Evolutionary conservation across 2,888 invertebrate genomes (phyloP), one percentile per base, ranked within the genome.

Genomic region (Phlogophora meticulosa): DNA sequence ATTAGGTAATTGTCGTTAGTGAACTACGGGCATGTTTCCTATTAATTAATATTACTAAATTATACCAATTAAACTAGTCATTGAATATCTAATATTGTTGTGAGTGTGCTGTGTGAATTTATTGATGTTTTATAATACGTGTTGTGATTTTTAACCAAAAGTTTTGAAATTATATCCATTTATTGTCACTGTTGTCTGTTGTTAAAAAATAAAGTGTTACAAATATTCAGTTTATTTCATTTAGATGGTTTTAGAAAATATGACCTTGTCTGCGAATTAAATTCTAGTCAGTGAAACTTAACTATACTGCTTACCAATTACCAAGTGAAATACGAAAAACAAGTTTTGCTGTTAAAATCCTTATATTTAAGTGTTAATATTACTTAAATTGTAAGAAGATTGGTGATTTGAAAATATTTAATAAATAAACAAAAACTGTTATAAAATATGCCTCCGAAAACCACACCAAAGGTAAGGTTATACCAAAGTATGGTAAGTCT

Each of bases 111-210:
- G 28, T 46, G 15, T 38, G 22, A 13, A 40, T 40, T 55, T 24
- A 17, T 57, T 22, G 34, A 38, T 20, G 13, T 57, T 17, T 20
- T 22, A 22, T 28, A 58, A 43, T 49, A 1, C 5, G 4, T 32
- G 9, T 45, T 65, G 36, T 43, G 28, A 45, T 32, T 42, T 40
- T 36, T 20, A 43, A 15, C 1, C 2, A 22, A 42, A 22, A 15
- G 15, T 45, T 56, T 17, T 38, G 1, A 32, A 32, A 15, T 53
- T 38, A 10, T 22, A 60, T 32, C 0, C 10, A 32, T 38, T 17
- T 10, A 24, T 57, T 48, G 45, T 63, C 53, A 49, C 43, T 53
- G 36, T 69, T 49, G 45, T 24, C 20, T 45, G 45, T 36, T 68
- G 9, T 53, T 69, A 20, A 38, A 22, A 1, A 69, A 45, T 63